Conservation (phyloP, 2,797 vertebrate species). For the Darevskia nairensis region DNA sequence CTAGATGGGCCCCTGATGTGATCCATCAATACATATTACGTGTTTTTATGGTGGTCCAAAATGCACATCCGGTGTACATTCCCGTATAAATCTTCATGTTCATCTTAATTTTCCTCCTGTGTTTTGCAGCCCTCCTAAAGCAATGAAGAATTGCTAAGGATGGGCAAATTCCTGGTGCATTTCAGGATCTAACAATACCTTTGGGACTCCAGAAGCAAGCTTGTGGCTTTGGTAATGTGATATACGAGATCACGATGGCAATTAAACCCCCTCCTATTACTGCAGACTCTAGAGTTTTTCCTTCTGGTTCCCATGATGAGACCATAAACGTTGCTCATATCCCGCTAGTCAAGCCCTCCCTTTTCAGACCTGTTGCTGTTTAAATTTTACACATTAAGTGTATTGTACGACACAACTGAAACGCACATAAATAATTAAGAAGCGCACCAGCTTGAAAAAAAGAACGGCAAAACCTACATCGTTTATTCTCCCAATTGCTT, state of each 20-base stretch:
- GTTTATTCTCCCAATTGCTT: slow-evolving; percentile 77
- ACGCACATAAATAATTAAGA: slow-evolving; percentile 56
- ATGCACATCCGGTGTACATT: neutral
- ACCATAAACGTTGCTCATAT: slow-evolving; percentile 41
- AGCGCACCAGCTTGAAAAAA: slow-evolving; percentile 70
- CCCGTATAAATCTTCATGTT: neutral
- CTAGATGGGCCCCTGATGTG: neutral
- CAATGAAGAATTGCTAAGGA: neutral
- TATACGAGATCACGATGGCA: neutral
- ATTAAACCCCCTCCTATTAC: neutral
- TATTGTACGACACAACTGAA: slow-evolving; percentile 44
- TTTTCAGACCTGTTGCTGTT: slow-evolving; percentile 54
- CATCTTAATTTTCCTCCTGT: neutral
- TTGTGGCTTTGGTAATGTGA: neutral
- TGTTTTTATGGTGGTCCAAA: neutral
- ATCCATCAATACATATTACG: neutral
- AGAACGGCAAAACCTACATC: neutral
- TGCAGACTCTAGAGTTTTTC: slow-evolving; percentile 20
- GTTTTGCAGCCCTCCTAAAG: neutral
- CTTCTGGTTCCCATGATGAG: slow-evolving; percentile 3
- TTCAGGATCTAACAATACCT: neutral
- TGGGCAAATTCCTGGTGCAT: slow-evolving; percentile 2
- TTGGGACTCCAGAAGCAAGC: slow-evolving; percentile 7
- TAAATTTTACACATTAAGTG: slow-evolving; percentile 60
- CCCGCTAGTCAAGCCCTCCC: slow-evolving; percentile 73